Evolutionary conservation across 2,888 invertebrate genomes (phyloP).

Genomic region (Baccha elongata): DNA sequence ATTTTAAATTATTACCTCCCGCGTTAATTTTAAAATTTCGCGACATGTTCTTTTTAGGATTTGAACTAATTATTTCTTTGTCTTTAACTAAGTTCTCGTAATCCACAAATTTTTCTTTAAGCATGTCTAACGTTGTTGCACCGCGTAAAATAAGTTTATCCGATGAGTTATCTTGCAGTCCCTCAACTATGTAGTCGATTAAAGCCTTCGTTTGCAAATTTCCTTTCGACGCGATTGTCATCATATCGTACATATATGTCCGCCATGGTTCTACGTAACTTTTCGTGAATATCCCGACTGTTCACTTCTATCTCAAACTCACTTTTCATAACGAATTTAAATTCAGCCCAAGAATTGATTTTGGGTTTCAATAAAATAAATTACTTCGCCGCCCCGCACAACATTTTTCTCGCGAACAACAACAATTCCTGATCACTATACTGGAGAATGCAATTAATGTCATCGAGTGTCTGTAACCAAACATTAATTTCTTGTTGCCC

Average conservation of each 20-base stretch:
- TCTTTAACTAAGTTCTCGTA: neutral
- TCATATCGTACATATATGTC: neutral
- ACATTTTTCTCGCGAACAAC: slow-evolving; percentile 4
- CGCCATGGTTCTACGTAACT: no score
- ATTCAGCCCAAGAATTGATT: neutral
- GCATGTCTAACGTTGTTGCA: neutral
- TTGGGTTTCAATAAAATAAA: neutral
- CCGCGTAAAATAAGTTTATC: neutral
- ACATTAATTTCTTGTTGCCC: no score
- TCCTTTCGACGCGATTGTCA: neutral
- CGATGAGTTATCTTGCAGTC: neutral
- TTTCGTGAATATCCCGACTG: no score
- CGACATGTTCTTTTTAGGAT: neutral
- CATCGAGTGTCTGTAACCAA: no score
- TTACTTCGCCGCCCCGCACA: neutral
- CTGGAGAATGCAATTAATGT: no score
- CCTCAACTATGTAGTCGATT: neutral
- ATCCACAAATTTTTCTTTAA: neutral
- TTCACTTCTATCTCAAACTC: no score
- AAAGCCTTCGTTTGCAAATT: neutral
- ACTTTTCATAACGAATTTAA: neutral
- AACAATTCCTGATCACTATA: slow-evolving; percentile 6
- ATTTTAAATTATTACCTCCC: no score
- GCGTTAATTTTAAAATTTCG: neutral
- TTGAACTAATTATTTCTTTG: neutral